Percentiles rank a stretch among this genome's conserved stretches.
Conservation (phyloP, 23 tunicate species). For the Styela plicata region DNA sequence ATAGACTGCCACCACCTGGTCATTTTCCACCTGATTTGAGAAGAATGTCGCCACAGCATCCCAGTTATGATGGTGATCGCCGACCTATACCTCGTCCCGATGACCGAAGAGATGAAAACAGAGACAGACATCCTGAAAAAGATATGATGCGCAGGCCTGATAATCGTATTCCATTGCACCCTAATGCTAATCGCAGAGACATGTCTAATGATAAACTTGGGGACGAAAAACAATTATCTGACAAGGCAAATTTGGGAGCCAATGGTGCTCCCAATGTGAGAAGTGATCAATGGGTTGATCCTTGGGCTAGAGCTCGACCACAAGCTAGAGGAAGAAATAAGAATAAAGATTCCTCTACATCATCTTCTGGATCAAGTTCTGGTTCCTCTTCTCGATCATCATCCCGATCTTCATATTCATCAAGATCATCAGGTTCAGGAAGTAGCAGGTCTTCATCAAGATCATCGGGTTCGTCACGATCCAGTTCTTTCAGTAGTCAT, state of each 20-base stretch:
- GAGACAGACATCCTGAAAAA: not conserved
- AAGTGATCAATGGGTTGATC: slow-evolving; percentile 75
- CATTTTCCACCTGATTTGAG: slow-evolving; percentile 42
- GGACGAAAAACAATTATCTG: not conserved
- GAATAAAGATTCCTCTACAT: slow-evolving; percentile 30
- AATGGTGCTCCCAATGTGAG: slow-evolving; percentile 22
- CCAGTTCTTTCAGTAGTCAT: slow-evolving; percentile 65
- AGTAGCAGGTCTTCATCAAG: slow-evolving; percentile 6
- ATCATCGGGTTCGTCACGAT: slow-evolving; percentile 28
- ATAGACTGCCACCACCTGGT: slow-evolving; percentile 29
- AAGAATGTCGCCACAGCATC: not conserved
- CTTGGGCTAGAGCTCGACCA: slow-evolving; percentile 86
- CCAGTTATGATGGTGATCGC: not conserved
- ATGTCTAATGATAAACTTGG: not conserved
- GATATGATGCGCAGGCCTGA: not conserved
- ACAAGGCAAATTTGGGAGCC: not conserved
- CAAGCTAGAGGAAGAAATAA: slow-evolving; percentile 37
- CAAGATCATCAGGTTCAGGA: slow-evolving; percentile 27
- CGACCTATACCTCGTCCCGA: not conserved
- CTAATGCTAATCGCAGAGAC: not conserved
- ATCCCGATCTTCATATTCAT: slow-evolving; percentile 40
- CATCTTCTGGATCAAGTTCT: slow-evolving; percentile 52
- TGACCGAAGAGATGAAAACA: not conserved
- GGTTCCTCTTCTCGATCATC: slow-evolving; percentile 50
- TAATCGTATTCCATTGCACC: not conserved